Percentiles rank a stretch among this genome's conserved stretches.
Evolutionary conservation across 2,797 vertebrate species (phyloP).

Genomic region (Sphaeramia orbicularis): DNA sequence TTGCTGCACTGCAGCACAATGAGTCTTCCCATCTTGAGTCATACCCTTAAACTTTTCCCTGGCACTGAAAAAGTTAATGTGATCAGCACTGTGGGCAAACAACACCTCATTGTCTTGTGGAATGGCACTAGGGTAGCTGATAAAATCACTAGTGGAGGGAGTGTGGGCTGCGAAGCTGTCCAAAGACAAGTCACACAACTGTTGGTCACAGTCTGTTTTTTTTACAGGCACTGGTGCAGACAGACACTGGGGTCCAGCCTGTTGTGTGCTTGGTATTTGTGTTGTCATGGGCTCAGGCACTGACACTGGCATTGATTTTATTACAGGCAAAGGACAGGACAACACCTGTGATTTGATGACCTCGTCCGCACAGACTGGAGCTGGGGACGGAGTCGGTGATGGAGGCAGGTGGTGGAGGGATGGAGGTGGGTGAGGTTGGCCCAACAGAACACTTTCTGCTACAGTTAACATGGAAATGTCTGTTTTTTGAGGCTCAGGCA

Average conservation of each 20-base stretch:
- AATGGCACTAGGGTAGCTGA: conserved; percentile 71
- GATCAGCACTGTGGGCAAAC: conserved; percentile 88
- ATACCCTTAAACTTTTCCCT: conserved; percentile 96
- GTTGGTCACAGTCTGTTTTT: conserved; percentile 68
- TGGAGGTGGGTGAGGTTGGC: conserved; percentile 83
- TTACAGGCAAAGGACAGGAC: conserved; percentile 36
- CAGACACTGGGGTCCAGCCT: conserved; percentile 49
- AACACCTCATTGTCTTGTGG: conserved; percentile 65
- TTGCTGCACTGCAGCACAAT: conserved; percentile 78
- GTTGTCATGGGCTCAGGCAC: conserved; percentile 64
- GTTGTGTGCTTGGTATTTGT: conserved; percentile 58
- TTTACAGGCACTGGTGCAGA: conserved; percentile 61
- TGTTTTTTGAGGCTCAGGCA: conserved; percentile 63
- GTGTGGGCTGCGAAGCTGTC: conserved; percentile 45
- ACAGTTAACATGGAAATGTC: conserved; percentile 52
- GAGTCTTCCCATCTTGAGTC: conserved; percentile 88
- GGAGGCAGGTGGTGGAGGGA: conserved; percentile 86
- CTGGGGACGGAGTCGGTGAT: conserved; percentile 62
- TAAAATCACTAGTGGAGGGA: conserved; percentile 53
- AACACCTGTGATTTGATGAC: conserved; percentile 23
- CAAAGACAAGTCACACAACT: conserved; percentile 54
- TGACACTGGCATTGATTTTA: conserved; percentile 43
- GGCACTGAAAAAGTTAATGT: conserved; percentile 97
- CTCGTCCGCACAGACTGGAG: conserved; percentile 32
- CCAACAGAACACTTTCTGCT: conserved; percentile 76